Base-by-base conservation (phyloP, 2,113 vertebrate species). In the Nyctereutes procyonoides region DNA sequence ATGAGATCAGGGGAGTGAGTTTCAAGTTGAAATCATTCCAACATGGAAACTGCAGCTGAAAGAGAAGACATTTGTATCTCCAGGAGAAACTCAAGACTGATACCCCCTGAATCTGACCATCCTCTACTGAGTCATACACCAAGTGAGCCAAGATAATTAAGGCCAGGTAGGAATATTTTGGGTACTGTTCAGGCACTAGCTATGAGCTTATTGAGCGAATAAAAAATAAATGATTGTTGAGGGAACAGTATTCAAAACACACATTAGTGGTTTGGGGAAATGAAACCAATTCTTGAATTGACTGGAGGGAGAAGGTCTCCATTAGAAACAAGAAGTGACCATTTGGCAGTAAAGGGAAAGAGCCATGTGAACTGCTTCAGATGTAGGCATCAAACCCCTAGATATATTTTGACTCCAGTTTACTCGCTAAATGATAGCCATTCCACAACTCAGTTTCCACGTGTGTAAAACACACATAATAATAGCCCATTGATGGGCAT, bases 351-450 rank as follows among this genome's bases (percentile, higher is more conserved):
- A 14, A 51, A 48, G 20, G 10, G 16, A 35, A 82, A 16, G 1
- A 28, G n/a, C 28, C 15, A 0, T 2, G 5, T 19, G n/a, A 24
- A 65, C 26, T 0, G 3, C 22, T 13, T 30, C 12, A 3, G 13
- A 12, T 13, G 1, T 9, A 7, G 51, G 38, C 2, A 8, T 38
- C 74, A 22, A 1, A 7, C 3, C 0, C 32, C 60, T 51, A 16
- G 17, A 9, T 1, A 38, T 56, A 73, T 17, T 85, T 9, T 11
- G 22, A 8, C 32, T 55, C 35, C 35, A 0, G 16, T 38, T 28
- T 38, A 38, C 35, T 9, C 10, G 1, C n/a, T 35, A 5, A 4
- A 22, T 12, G 13, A 51, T 9, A 62, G 51, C 24, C 28, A 20
- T 43, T 20, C 32, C 56, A 56, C 13, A 20, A 35, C 20, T 56